Evolutionary conservation across 2,113 vertebrate genomes (phyloP), one percentile per base, ranked within the genome.

Genomic region (Pogonocichla stellata): DNA sequence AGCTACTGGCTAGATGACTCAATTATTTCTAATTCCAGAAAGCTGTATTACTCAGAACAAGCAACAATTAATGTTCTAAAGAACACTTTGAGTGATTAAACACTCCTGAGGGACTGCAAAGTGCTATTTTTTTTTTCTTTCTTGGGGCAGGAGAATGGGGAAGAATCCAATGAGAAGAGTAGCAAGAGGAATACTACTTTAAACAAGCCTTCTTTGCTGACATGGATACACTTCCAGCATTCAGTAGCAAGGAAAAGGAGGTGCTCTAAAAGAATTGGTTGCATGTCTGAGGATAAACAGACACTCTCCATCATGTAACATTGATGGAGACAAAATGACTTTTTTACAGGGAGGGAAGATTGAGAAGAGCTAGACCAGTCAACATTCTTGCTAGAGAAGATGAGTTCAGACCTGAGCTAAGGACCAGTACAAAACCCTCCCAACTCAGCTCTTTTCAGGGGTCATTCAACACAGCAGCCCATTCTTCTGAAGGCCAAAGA

Each of bases 21-120:
- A 75, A 88, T 93, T 65, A 74, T 64, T 95, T 89, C 89, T 86
- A 82, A 92, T 85, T 86, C 50, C 61, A 91, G 78, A 92, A 78
- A 77, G 50, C 28, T 26, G 3, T 20, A 83, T 80, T 86, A 91
- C 57, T 89, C 64, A 78, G 62, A 93, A 47, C 24, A 80, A 82
- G 73, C 10, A 54, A 79, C 82, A 84, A 86, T 56, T 77, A 84
- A 71, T 53, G 43, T 38, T 82, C 80, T 69, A 64, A 88, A 75
- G 54, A 96, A 89, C 45, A 38, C 36, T 50, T 67, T 7, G 67
- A 60, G 81, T 34, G 47, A 43, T 48, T 60, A 81, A 91, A 92
- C 40, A 40, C 20, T 69, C 45, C 61, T 18, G 40, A 78, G 38
- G 72, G 75, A 87, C 12, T 22, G 33, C 34, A 86, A n/a, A 64